These are phyloP conservation scores for Callipepla squamata DNA, from an alignment of 2,113 vertebrate species.

Conservation along the genomic window DNA sequence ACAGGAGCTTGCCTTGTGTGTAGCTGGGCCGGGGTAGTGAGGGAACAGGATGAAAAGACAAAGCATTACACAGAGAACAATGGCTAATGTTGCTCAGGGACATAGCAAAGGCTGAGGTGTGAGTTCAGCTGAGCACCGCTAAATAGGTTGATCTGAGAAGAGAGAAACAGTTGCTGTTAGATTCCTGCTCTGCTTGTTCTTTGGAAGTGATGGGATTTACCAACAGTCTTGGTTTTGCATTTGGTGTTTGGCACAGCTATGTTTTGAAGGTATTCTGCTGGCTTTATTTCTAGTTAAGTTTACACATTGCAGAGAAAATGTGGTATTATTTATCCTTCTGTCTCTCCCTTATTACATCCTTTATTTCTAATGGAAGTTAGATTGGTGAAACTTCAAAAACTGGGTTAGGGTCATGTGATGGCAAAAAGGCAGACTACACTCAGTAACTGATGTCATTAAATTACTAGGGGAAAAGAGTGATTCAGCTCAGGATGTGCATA, in stretches of 20 bases:
- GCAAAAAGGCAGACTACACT: not conserved
- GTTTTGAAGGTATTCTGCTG: not conserved
- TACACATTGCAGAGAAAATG: not conserved
- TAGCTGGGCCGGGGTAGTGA: not conserved
- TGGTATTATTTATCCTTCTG: not conserved
- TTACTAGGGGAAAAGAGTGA: not conserved
- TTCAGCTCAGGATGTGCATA: not conserved
- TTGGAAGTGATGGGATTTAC: slow-evolving; percentile 13
- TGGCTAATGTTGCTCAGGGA: not conserved
- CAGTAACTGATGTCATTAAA: not conserved
- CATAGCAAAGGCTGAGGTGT: not conserved
- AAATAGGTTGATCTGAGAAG: not conserved
- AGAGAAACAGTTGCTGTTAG: slow-evolving; percentile 50
- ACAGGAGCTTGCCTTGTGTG: not conserved
- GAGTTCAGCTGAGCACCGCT: not conserved
- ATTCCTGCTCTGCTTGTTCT: slow-evolving; percentile 35
- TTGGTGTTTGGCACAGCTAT: not conserved
- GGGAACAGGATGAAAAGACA: not conserved
- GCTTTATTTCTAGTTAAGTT: not conserved
- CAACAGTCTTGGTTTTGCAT: not conserved
- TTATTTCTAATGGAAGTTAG: not conserved
- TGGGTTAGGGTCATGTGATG: not conserved
- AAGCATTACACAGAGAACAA: not conserved
- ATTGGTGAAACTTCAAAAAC: not conserved
- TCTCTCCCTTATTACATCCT: not conserved